A percentile compares a stretch with the other conserved stretches of the same genome.
These are phyloP conservation scores for Myrmecobius fasciatus DNA, from an alignment of 2,113 vertebrate genomes.

Conservation along the genomic window DNA sequence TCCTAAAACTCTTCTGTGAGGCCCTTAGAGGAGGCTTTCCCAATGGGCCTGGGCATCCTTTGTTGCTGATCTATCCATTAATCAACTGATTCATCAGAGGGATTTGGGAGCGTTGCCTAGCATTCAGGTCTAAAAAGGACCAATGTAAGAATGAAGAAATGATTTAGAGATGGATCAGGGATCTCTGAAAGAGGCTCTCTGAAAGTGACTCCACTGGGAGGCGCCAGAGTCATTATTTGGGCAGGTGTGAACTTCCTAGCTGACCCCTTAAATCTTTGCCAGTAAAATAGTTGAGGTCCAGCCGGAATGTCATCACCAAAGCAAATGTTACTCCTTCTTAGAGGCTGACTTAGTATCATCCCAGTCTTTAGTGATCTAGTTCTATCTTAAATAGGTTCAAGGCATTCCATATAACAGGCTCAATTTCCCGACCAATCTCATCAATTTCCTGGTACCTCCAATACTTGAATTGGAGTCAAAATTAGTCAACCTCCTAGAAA, in stretches of 20 bases:
- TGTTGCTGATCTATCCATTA: not conserved
- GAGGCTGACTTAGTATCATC: not conserved
- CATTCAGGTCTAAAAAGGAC: not conserved
- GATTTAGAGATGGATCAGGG: not conserved
- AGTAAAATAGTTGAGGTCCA: not conserved
- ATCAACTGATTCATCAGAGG: not conserved
- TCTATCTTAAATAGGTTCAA: not conserved
- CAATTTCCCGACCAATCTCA: not conserved
- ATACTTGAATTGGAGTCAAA: constrained; percentile 26
- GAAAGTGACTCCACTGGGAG: not conserved
- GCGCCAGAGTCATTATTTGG: not conserved
- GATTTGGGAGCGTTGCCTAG: not conserved
- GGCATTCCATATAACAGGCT: not conserved
- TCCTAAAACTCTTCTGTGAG: not conserved
- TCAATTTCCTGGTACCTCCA: not conserved
- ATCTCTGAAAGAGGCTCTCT: not conserved
- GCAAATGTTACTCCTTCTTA: not conserved
- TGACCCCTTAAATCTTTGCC: not conserved
- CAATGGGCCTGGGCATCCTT: not conserved
- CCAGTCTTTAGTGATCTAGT: not conserved
- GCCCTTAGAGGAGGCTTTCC: not conserved
- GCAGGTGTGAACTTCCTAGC: not conserved
- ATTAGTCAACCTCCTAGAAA: constrained; percentile 27
- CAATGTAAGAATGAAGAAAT: not conserved
- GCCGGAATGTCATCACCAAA: not conserved